Base-by-base conservation (phyloP, 1,140 invertebrate species). In the Bombus pascuorum region DNA sequence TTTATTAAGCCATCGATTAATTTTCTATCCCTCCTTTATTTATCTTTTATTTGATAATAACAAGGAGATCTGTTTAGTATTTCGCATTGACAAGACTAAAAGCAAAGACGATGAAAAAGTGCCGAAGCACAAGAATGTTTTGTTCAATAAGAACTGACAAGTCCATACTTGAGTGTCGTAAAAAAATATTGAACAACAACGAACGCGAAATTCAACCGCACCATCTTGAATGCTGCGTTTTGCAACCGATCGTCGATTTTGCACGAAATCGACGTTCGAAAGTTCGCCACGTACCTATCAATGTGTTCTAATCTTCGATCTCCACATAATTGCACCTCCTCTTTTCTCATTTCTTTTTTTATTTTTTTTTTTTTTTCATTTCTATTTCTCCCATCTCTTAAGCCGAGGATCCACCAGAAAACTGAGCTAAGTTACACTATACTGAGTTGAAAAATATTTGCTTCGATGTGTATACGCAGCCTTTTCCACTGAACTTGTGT, bases 151-250 rank as follows among this genome's bases (percentile, higher is more conserved):
- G 10, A 12, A 62, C 18, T 53, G 47, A 0, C 47, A 53, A 22
- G 47, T 22, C 0, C 5, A 6, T 53, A 53, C 18, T 53, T 53
- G 47, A 22, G 18, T 22, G 18, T 53, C 18, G 18, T 22, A 53
- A 53, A 8, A 22, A 22, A 22, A 53, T 53, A 22, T 53, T 53
- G 47, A 53, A 5, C 47, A 53, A 3, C 47, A 53, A 0, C 18
- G 47, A 53, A 53, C 18, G 47, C 18, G 47, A 22, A 53, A 53
- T 10, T 28, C 59, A 9, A 25, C 8, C 3, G 22, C 66, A 62
- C 77, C 89, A 87, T 89, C 77, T 89, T 87, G 88, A 76, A 81
- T 66, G 73, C 44, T 28, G 42, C 68, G 44, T 47, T 34, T 34
- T 34, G 34, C 77, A 77, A 66, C 57, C 75, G 25, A 42, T 44